Conservation (phyloP, 2,888 invertebrate genomes). For the Norana najaformis region DNA sequence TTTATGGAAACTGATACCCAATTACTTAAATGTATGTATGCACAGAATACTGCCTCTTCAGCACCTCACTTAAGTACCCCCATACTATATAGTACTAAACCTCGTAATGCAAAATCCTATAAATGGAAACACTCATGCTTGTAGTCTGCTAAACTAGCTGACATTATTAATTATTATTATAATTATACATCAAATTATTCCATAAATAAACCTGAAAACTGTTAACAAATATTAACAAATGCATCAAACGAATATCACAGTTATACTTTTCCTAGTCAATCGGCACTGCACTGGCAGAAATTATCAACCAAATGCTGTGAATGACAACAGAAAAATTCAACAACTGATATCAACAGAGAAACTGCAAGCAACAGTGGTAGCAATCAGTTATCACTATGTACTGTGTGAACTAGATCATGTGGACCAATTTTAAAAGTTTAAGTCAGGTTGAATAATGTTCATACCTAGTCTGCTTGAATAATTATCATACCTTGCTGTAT, state of each 20-base stretch:
- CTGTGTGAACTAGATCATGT: neutral
- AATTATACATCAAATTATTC: neutral
- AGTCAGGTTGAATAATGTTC: neutral
- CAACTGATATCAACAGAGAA: neutral
- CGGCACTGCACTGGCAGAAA: too few species aligned
- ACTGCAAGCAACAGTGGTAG: neutral
- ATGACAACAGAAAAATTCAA: neutral
- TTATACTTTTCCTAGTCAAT: neutral
- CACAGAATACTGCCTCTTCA: neutral
- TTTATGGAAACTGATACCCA: too few species aligned
- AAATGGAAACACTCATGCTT: neutral
- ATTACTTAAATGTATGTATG: neutral
- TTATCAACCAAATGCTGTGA: too few species aligned
- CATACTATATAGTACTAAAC: neutral
- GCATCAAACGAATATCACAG: neutral
- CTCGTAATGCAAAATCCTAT: neutral
- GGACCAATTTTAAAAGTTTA: neutral
- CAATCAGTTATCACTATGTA: neutral
- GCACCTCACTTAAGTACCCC: neutral
- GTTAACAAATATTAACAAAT: neutral
- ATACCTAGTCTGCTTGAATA: neutral
- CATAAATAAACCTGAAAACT: conserved; percentile 6
- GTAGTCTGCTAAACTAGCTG: neutral
- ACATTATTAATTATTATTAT: neutral
- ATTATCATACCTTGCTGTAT: neutral